These are phyloP conservation scores for Pegoplata infirma DNA, from an alignment of 2,888 invertebrate species.

Conservation along the genomic window DNA sequence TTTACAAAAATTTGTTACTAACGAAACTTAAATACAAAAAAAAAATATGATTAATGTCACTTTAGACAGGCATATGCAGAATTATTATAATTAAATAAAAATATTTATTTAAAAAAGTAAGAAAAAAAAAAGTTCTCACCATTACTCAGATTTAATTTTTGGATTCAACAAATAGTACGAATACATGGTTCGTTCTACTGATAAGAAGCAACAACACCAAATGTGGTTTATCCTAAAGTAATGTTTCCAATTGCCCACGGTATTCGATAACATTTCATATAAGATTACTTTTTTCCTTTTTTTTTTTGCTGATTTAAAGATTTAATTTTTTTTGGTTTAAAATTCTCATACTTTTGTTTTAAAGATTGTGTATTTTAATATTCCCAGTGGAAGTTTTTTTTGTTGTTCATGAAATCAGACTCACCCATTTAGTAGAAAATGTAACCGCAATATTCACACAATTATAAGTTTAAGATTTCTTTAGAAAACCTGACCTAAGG, in stretches of 20 bases:
- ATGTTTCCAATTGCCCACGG: not conserved
- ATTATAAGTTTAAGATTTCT: slow-evolving; percentile 13
- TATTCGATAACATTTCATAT: slow-evolving; percentile 31
- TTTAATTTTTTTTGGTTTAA: slow-evolving; percentile 3
- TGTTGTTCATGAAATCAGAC: slow-evolving; percentile 35
- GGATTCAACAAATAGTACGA: not conserved
- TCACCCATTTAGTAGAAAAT: slow-evolving; percentile 31
- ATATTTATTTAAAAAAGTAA: not conserved
- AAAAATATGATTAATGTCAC: slow-evolving; percentile 53
- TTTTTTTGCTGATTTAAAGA: slow-evolving; percentile 48
- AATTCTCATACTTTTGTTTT: slow-evolving; percentile 26
- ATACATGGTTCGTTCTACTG: not conserved
- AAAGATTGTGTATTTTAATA: not conserved
- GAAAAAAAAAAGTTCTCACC: slow-evolving; percentile 43
- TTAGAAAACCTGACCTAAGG: slow-evolving; percentile 44
- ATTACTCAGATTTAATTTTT: slow-evolving; percentile 23
- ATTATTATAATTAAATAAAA: slow-evolving; percentile 10
- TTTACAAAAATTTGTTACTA: not conserved
- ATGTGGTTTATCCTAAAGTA: slow-evolving; percentile 42
- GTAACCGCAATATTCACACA: slow-evolving; percentile 54
- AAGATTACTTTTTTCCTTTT: slow-evolving; percentile 22
- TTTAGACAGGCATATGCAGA: slow-evolving; percentile 33
- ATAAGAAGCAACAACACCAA: slow-evolving; percentile 43
- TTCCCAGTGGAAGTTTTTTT: slow-evolving; percentile 1
- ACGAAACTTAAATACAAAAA: slow-evolving; percentile 1